phyloP scores from a whole-genome alignment of 1,140 invertebrate genomes.

The Drosophila lini region DNA sequence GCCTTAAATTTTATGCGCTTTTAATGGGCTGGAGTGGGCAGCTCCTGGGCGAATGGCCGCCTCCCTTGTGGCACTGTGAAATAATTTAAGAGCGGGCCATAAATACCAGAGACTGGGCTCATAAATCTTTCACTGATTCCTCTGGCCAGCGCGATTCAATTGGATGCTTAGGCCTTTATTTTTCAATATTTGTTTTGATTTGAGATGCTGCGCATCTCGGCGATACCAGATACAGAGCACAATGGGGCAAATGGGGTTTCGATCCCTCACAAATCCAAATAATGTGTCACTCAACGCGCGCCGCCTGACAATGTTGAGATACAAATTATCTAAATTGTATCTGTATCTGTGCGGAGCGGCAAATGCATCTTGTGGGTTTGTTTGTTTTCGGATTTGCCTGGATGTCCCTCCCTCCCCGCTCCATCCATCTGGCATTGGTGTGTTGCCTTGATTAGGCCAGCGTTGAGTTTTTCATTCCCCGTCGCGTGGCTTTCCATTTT shows the following conservation, averaged over 20 bases:
- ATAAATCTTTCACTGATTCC: conserved; percentile 80
- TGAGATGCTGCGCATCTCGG: conserved; percentile 31
- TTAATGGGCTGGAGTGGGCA: conserved; percentile 52
- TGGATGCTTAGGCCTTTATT: conserved; percentile 68
- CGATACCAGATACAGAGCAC: conserved; percentile 24
- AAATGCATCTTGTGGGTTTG: conserved; percentile 76
- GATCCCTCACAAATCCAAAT: conserved; percentile 70
- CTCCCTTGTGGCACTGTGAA: conserved; percentile 48
- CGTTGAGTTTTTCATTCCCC: conserved; percentile 37
- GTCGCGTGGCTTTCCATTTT: conserved; percentile 33
- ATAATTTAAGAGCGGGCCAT: conserved; percentile 72
- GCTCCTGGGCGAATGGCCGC: conserved; percentile 7
- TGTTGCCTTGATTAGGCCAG: conserved; percentile 32
- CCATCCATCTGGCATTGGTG: conserved; percentile 3
- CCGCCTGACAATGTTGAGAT: conserved; percentile 78
- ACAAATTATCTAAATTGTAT: conserved; percentile 84
- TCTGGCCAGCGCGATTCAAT: conserved; percentile 55
- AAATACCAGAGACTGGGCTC: conserved; percentile 69
- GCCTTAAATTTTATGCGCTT: conserved; percentile 66
- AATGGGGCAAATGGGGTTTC: conserved; percentile 38
- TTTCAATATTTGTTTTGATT: conserved; percentile 68
- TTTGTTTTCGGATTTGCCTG: conserved; percentile 62
- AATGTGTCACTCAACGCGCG: conserved; percentile 76
- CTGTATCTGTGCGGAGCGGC: conserved; percentile 38
- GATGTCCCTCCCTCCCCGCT: conserved; percentile 9